Evolutionary conservation across 2,797 vertebrate species (phyloP).

Genomic region (Hephaestus fuliginosus): DNA sequence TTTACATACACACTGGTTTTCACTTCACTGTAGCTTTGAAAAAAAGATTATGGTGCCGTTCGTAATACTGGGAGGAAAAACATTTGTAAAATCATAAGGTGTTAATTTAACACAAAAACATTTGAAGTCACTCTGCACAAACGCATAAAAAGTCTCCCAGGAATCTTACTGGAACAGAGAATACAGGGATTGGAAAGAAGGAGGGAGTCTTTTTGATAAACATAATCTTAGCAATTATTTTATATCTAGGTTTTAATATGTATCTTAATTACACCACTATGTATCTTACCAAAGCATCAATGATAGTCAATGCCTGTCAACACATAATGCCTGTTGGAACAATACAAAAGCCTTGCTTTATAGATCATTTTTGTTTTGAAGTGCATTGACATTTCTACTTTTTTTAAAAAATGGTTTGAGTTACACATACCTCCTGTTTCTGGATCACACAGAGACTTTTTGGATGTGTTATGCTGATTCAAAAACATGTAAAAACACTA

Average conservation of each 20-base stretch:
- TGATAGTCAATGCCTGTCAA: constrained; percentile 66
- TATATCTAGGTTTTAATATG: constrained; percentile 40
- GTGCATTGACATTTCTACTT: constrained; percentile 51
- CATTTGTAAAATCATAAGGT: constrained; percentile 28
- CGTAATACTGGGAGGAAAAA: constrained; percentile 22
- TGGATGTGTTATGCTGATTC: constrained; percentile 26
- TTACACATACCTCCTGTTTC: constrained; percentile 51
- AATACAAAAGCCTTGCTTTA: constrained; percentile 70
- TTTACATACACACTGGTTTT: constrained; percentile 51
- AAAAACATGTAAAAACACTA: constrained; percentile 36
- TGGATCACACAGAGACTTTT: constrained; percentile 37
- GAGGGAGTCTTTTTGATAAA: constrained; percentile 60
- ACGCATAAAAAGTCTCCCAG: constrained; percentile 47
- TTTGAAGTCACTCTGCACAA: constrained; percentile 46
- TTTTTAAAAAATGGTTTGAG: constrained; percentile 30
- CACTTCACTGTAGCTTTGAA: constrained; percentile 45
- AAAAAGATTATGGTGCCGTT: constrained; percentile 30
- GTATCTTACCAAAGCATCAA: constrained; percentile 78
- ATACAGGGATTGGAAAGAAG: constrained; percentile 54
- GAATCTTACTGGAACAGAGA: constrained; percentile 36
- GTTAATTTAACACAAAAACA: constrained; percentile 32
- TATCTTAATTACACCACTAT: constrained; percentile 44
- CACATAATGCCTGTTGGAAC: constrained; percentile 76
- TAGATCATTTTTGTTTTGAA: constrained; percentile 46
- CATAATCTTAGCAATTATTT: constrained; percentile 38